Percentiles rank a stretch among this genome's conserved stretches.
Conservation (phyloP, 2,797 vertebrate genomes). For the Euthynnus affinis region DNA sequence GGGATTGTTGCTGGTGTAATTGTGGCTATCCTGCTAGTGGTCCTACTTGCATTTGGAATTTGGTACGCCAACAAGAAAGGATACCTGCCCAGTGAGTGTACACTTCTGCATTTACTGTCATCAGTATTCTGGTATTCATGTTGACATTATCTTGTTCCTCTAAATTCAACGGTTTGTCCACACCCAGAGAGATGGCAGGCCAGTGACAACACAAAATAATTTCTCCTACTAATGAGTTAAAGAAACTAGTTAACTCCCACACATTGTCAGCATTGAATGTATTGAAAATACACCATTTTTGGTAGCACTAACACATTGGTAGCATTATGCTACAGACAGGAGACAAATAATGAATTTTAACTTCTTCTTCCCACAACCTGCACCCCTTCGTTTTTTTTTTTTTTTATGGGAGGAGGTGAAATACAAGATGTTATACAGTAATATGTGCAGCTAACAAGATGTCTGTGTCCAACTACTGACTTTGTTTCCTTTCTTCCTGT, state of each 20-base stretch:
- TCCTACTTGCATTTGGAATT: conserved; percentile 84
- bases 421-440: not conserved
- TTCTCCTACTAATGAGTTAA: no score
- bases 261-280: not conserved
- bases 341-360: no score
- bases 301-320: no score
- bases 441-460: not conserved
- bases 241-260: not conserved
- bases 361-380: not conserved
- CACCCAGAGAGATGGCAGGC: no score
- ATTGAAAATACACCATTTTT: not conserved
- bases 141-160: not conserved
- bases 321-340: no score
- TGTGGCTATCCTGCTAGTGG: conserved; percentile 87
- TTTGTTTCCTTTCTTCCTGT: conserved; percentile 30
- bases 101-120: not conserved
- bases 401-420: not conserved
- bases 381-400: not conserved
- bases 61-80: conserved; percentile 93
- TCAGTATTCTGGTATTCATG: not conserved
- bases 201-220: no score
- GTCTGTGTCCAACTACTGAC: conserved; percentile 20
- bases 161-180: not conserved
- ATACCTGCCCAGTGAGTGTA: conserved; percentile 90
- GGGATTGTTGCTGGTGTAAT: conserved; percentile 92